Base-by-base conservation (phyloP, 2,113 vertebrate genomes). In the Pipra filicauda region DNA sequence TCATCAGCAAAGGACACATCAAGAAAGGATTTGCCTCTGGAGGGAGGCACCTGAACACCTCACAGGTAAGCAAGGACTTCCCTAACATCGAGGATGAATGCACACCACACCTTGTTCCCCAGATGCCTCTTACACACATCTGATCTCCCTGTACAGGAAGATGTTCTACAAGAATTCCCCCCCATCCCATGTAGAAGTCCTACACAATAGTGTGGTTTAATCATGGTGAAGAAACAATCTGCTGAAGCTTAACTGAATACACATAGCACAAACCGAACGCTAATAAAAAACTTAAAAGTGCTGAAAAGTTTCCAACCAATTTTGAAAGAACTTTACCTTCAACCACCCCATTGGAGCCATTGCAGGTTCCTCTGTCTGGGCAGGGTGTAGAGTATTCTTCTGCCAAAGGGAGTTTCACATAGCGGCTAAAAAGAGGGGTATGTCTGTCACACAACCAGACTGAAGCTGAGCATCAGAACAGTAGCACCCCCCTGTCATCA, bases 331-430 rank as follows among this genome's bases (percentile, higher is more conserved):
- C 12, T 97, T 98, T 95, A 99, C 99, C 99, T 96, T 99, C 99
- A 96, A 97, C 98, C 33, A 98, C 89, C 79, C 98, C 98, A 39
- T 98, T 98, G 26, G 98, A 98, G 93, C 99, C 98, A 66, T 97
- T 98, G 98, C 98, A 98, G 66, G 98, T 94, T 44, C 97, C 98
- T 94, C 94, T 98, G 97, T 95, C 98, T 89, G 79, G 94, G 89
- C 93, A 97, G 65, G 95, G 96, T 73, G 97, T 93, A 94, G 97
- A 96, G 88, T 80, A 96, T 37, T 97, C 97, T 30, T 98, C 97
- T 17, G 90, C 97, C 91, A 98, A 98, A 33, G 98, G 97, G 33
- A 98, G 97, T 92, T 99, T 99, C 81, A 99, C 98, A 16, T 99
- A 99, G 88, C 99, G 99, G 89, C 99, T 99, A 84, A 96, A 96